Base-by-base conservation (phyloP, 2,113 vertebrate genomes). In the Entelurus aequoreus region DNA sequence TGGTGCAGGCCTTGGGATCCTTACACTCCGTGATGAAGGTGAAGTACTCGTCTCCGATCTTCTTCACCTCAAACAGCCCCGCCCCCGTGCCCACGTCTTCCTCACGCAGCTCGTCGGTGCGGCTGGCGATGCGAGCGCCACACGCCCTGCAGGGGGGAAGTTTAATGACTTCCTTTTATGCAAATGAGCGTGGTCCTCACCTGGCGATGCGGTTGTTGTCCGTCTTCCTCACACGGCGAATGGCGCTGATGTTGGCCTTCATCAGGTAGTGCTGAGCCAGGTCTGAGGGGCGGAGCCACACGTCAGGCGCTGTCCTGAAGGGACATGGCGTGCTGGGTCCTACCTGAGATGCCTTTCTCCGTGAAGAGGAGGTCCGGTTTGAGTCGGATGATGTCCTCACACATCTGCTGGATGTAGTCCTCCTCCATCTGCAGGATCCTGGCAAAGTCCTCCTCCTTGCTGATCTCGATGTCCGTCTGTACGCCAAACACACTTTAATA, bases 381-480 rank as follows among this genome's bases (percentile, higher is more conserved):
- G 15, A 98, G 82, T 0, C 92, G 90, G 69, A 98, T 90, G 65
- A 99, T 88, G 58, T 98, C 94, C 69, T 97, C 96, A 0, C 96
- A 99, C 50, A 99, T 92, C 81, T 98, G 97, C 80, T 98, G 96
- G 47, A 99, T 93, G 65, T 94, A 95, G 0, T 99, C 95, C 51
- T 99, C 97, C 75, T 99, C 96, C 94, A 98, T 94, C 70, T 99
- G 94, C 55, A 99, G 93, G 82, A 99, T 95, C n/a, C 92, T 89
- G 0, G 93, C 84, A 9, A 98, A 99, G 85, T 99, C 97, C 48
- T 99, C 96, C 86, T 99, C 97, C 15, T 93, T 92, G 0, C 92
- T 94, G 50, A 99, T 98, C 83, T 99, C 97, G 2, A 99, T 98
- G 56, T 99, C 97, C 0, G 96, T n/a, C n/a, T n/a, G n/a, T n/a